Conservation (phyloP, 2,113 vertebrate genomes). For the Periophthalmodon schlosseri region DNA sequence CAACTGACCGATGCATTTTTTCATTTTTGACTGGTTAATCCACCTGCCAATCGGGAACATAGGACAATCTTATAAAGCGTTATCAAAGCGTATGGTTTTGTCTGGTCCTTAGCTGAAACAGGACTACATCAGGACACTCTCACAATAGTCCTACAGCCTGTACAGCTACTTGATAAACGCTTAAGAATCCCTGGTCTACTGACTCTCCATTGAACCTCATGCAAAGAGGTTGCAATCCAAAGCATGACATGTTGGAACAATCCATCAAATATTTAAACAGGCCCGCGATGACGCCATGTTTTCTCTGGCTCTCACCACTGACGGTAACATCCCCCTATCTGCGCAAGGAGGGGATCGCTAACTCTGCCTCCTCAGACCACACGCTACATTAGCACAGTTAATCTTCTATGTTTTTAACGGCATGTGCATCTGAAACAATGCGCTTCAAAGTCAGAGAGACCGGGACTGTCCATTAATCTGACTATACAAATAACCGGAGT, state of each 20-base stretch:
- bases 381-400: constrained; percentile 50
- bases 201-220: constrained; percentile 37
- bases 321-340: constrained; percentile 59
- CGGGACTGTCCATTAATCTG: constrained; percentile 49
- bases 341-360: constrained; percentile 59
- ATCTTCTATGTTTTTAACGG: constrained; percentile 55
- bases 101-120: too few species aligned
- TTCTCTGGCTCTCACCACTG: constrained; percentile 55
- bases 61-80: too few species aligned
- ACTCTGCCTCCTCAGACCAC: constrained; percentile 48
- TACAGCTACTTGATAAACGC: not conserved
- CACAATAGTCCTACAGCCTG: too few species aligned
- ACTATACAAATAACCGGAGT: constrained; percentile 41
- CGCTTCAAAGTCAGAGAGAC: constrained; percentile 22
- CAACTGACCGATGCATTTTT: too few species aligned
- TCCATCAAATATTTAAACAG: constrained; percentile 38
- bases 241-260: constrained; percentile 42
- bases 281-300: constrained; percentile 57
- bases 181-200: constrained; percentile 10
- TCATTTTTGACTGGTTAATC: too few species aligned
- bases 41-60: too few species aligned
- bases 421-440: constrained; percentile 44
- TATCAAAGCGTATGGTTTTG: too few species aligned
- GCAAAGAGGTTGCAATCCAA: constrained; percentile 33
- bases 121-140: too few species aligned